These are phyloP conservation scores for Blera fallax DNA, from an alignment of 2,888 invertebrate genomes.

Conservation along the genomic window DNA sequence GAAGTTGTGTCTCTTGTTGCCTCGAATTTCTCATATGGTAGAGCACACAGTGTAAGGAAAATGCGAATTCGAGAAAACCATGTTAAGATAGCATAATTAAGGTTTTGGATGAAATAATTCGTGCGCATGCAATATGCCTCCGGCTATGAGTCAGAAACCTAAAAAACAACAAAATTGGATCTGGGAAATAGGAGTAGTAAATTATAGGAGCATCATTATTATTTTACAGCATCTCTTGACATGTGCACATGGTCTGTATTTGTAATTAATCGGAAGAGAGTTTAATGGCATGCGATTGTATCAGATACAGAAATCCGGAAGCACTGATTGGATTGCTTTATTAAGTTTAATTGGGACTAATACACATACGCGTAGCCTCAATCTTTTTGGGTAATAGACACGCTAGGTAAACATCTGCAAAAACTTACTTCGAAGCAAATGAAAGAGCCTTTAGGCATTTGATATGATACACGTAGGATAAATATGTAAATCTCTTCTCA, in stretches of 20 bases:
- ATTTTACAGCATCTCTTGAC: neutral
- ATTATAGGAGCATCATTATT: neutral
- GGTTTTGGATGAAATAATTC: neutral
- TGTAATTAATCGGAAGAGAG: neutral
- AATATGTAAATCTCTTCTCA: no score
- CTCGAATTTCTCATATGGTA: neutral
- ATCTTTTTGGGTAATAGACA: no score
- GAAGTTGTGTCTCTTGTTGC: slow-evolving; percentile 34
- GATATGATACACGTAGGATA: no score
- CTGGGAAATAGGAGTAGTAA: slow-evolving; percentile 11
- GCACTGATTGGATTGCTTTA: neutral
- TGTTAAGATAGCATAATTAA: slow-evolving; percentile 12
- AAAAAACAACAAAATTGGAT: neutral
- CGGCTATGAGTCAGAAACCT: neutral
- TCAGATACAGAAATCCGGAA: neutral
- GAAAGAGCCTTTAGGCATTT: no score
- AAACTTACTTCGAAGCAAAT: no score
- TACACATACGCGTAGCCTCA: no score
- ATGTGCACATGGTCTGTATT: neutral
- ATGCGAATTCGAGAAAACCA: slow-evolving; percentile 12
- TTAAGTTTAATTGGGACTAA: neutral
- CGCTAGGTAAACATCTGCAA: no score
- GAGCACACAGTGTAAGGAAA: neutral
- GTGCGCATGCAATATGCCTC: neutral
- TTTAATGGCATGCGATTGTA: neutral